Percentiles rank a stretch among this genome's conserved stretches.
phyloP scores from a whole-genome alignment of 64 coral and sea anemone genomes.

The Actinia equina region DNA sequence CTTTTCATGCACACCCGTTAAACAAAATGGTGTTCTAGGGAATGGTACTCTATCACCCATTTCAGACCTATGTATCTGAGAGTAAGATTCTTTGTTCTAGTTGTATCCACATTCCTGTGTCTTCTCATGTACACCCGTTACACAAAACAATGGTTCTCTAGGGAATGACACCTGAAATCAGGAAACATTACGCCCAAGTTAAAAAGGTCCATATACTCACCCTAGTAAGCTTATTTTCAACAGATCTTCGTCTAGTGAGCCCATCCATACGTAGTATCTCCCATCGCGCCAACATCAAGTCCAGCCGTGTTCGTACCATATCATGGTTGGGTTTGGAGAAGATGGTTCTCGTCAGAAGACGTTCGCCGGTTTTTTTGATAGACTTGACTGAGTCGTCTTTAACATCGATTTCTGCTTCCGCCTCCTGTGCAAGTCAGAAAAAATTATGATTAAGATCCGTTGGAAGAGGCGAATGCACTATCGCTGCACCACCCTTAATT shows the following conservation, averaged over 20 bases:
- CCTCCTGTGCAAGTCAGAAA: constrained; percentile 42
- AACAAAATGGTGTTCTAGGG: neutral
- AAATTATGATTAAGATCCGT: too few relatives aligned
- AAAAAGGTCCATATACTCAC: constrained; percentile 6
- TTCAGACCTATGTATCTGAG: neutral
- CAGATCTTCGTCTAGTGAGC: constrained; percentile 53
- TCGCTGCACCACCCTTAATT: too few relatives aligned
- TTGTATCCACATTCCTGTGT: neutral
- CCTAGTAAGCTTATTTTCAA: constrained; percentile 74
- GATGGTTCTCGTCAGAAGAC: constrained; percentile 75
- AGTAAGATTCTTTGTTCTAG: neutral
- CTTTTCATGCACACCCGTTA: too few relatives aligned
- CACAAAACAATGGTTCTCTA: neutral
- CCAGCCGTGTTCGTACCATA: constrained; percentile 79
- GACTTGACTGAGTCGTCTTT: constrained; percentile 77
- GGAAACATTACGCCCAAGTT: neutral
- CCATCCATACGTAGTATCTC: constrained; percentile 77
- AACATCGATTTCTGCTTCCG: constrained; percentile 64
- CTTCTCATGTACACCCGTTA: neutral
- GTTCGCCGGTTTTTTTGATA: constrained; percentile 73
- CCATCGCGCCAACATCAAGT: constrained; percentile 91
- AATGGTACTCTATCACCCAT: neutral
- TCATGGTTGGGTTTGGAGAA: constrained; percentile 91
- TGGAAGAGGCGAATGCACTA: too few relatives aligned
- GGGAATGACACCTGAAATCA: neutral